Evolutionary conservation across 2,797 vertebrate species (phyloP), one percentile per base, ranked within the genome.

Genomic region (Sebastes paucispinis): DNA sequence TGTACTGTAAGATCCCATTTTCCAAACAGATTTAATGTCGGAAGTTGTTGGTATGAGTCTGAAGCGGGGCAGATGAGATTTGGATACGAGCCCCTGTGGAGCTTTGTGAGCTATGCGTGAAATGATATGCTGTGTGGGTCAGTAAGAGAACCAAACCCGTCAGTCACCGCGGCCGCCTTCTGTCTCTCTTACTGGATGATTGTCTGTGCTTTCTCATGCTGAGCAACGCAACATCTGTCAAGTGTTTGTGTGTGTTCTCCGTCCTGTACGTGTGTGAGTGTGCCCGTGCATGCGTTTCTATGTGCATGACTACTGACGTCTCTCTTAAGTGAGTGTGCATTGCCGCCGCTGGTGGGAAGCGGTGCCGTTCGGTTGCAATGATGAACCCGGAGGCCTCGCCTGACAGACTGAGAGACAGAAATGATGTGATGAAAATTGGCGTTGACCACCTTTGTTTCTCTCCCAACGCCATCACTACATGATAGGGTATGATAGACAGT

Each of bases 101-200:
- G 85, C 60, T 77, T 59, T 74, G 80, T 66, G 75, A 81, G 62
- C 36, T 67, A 54, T 69, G 78, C 3, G 11, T 87, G 77, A 88
- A 88, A 87, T 78, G 27, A 84, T 87, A 82, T 88, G 68, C 62
- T 73, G 76, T 68, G 80, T 73, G 82, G 81, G 88, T 91, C 89
- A 85, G 76, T 52, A 11, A 69, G 54, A 81, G 83, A 91, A 68
- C 72, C 65, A 72, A 78, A 89, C 65, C 90, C 85, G 87, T 88
- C 88, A 89, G 54, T 92, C 90, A 62, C 77, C 6, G 50, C 0
- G 22, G 8, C n/a, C 31, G 67, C 68, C 67, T 57, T 80, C 73
- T 67, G 65, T 81, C 87, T 81, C 57, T 80, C 69, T 70, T 67
- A 16, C 64, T 55, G 31, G 67, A 77, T 71, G 80, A 80, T 71